Evolutionary conservation across 1,140 invertebrate genomes (phyloP).

Genomic region (Drosophila lowei): DNA sequence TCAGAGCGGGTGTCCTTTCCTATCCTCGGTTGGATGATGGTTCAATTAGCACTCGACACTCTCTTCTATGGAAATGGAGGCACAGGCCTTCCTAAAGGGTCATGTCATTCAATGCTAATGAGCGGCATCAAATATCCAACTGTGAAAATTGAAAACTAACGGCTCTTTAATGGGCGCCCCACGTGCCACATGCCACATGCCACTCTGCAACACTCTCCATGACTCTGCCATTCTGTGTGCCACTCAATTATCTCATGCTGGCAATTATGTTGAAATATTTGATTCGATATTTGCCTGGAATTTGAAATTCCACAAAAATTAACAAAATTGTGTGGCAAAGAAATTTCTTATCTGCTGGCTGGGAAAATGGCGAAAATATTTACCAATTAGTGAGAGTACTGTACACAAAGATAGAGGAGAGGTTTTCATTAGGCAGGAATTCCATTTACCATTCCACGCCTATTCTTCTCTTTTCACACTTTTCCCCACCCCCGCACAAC

Average conservation of each 20-base stretch:
- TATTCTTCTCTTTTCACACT: too few relatives aligned
- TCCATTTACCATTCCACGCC: too few relatives aligned
- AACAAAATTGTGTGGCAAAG: too few relatives aligned
- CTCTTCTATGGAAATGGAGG: background rate
- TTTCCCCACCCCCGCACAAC: too few relatives aligned
- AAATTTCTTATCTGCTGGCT: too few relatives aligned
- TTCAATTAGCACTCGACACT: slow-evolving; percentile 33
- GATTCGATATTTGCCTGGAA: too few relatives aligned
- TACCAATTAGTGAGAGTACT: slow-evolving; percentile 13
- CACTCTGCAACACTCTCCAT: slow-evolving; percentile 3
- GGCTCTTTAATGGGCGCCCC: slow-evolving; percentile 57
- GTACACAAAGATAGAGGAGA: too few relatives aligned
- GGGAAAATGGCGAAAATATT: slow-evolving; percentile 24
- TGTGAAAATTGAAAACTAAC: slow-evolving; percentile 71
- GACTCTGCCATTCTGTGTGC: background rate
- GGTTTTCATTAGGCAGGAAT: too few relatives aligned
- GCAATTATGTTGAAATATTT: slow-evolving; percentile 26
- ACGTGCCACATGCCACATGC: background rate
- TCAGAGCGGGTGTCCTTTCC: background rate
- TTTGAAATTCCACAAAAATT: too few relatives aligned
- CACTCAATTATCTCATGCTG: slow-evolving; percentile 23
- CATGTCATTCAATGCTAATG: slow-evolving; percentile 64
- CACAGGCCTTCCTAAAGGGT: slow-evolving; percentile 20
- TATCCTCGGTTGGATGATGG: slow-evolving; percentile 4
- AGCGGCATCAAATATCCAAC: slow-evolving; percentile 46